Base-by-base conservation (phyloP, 2,113 vertebrate genomes). In the Illadopsis cleaveri region DNA sequence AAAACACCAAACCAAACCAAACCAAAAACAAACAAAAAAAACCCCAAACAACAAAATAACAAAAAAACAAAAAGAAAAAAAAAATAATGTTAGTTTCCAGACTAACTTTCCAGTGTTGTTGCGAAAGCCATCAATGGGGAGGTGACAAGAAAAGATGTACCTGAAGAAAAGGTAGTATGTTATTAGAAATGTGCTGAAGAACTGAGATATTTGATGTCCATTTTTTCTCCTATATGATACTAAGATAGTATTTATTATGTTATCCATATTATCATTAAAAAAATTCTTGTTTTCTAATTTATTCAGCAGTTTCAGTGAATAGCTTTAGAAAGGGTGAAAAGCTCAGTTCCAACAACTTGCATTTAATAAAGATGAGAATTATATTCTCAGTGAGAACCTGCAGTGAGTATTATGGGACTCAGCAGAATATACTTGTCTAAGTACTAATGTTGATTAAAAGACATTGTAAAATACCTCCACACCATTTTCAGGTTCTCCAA, bases 1-100 rank as follows among this genome's bases (percentile, higher is more conserved):
- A 40, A 38, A 38, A 38, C 38, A 14, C 40, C 40, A 42, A 56
- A 48, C 42, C 44, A 18, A 4, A 44, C 21, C 12, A 44, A 44
- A 44, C 16, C 42, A 42, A 44, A 44, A 19, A 42, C 42, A 44
- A 18, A 44, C 17, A 19, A 18, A 44, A 19, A 44, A 8, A 28
- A 23, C 5, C 5, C 3, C 5, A 81, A 37, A 14, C 12, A 65
- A 13, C 7, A 44, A 35, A 23, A 27, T 2, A 40, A 51, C 6
- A 28, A 37, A 42, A 50, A 50, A 20, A 1, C 4, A 44, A 47
- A 6, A n/a, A 23, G 4, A 10, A 15, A 38, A 57, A 33, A 33
- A 2, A 58, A 3, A n/a, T 40, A 1, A 0, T 22, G 21, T 48
- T 22, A 35, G 17, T 31, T 7, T 25, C 8, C 35, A 42, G 54